phyloP scores from a whole-genome alignment of 1,140 invertebrate species.

The Bathynomus jamesi region DNA sequence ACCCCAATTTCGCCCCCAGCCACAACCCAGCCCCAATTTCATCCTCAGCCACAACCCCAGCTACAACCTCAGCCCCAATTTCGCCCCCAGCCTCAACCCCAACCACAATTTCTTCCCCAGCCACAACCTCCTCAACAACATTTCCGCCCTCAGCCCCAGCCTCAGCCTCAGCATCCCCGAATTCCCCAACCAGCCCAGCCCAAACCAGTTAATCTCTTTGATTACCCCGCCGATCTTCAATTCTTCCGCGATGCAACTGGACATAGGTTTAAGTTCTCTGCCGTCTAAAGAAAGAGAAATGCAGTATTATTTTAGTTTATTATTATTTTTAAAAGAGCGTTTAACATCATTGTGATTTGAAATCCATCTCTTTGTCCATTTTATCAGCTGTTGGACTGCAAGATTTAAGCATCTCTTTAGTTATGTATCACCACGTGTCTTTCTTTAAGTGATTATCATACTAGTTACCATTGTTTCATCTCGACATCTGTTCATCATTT shows the following conservation, averaged over 20 bases:
- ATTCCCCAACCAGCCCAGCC: neutral
- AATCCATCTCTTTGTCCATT: too few species aligned
- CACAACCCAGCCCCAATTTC: neutral
- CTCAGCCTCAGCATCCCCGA: neutral
- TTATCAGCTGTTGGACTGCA: too few species aligned
- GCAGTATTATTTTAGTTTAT: too few species aligned
- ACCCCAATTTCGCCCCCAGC: neutral
- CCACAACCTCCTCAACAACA: constrained; percentile 6
- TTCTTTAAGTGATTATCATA: too few species aligned
- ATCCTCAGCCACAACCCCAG: neutral
- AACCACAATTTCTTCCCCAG: constrained; percentile 21
- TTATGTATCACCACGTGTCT: too few species aligned
- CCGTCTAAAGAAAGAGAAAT: constrained; percentile 11
- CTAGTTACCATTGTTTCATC: too few species aligned
- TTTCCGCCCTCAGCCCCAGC: constrained; percentile 5
- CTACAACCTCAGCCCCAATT: neutral
- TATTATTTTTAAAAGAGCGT: too few species aligned
- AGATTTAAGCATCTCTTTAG: too few species aligned
- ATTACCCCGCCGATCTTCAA: constrained; percentile 31
- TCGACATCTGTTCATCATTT: too few species aligned
- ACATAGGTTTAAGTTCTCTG: constrained; percentile 31
- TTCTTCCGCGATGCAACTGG: constrained; percentile 19
- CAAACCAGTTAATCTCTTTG: constrained; percentile 24
- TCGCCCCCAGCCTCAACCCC: constrained; percentile 9
- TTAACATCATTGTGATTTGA: too few species aligned